Percentiles rank a stretch among this genome's conserved stretches.
Evolutionary conservation across 1,140 invertebrate genomes (phyloP).

Genomic region (Vollenhovia emeryi): DNA sequence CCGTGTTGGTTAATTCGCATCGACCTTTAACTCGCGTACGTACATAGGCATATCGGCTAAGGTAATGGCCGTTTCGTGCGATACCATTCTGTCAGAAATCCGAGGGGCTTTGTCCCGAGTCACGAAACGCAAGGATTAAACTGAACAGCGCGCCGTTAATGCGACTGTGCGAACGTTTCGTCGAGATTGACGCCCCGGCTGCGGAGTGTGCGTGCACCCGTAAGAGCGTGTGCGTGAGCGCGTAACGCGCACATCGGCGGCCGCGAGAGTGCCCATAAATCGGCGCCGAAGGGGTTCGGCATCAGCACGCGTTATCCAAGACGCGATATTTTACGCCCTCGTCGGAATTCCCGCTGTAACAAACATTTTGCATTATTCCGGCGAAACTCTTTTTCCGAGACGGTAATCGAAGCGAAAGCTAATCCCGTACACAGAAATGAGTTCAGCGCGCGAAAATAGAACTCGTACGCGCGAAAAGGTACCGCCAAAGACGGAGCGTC

Average conservation of each 20-base stretch:
- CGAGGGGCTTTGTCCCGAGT: constrained; percentile 84
- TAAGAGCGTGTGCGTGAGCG: neutral
- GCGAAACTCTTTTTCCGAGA: constrained; percentile 41
- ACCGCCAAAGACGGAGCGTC: constrained; percentile 14
- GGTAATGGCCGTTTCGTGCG: constrained; percentile 85
- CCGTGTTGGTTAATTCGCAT: constrained; percentile 71
- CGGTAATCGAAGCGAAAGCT: constrained; percentile 34
- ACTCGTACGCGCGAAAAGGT: constrained; percentile 4
- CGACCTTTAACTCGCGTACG: constrained; percentile 69
- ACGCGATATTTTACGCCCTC: constrained; percentile 48
- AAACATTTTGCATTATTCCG: constrained; percentile 52
- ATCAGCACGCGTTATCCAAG: constrained; percentile 38
- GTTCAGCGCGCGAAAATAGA: constrained; percentile 49
- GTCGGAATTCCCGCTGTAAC: constrained; percentile 21
- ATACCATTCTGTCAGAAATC: constrained; percentile 85
- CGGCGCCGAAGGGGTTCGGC: constrained; percentile 37
- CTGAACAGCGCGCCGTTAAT: constrained; percentile 80
- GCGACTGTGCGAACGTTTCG: constrained; percentile 74
- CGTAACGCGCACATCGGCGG: constrained; percentile 54
- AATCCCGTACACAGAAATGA: constrained; percentile 44
- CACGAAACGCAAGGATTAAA: constrained; percentile 85
- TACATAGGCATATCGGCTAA: constrained; percentile 73
- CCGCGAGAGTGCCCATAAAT: constrained; percentile 61
- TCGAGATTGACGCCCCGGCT: constrained; percentile 17
- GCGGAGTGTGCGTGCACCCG: constrained; percentile 16